Percentiles rank a stretch among this genome's conserved stretches.
These are phyloP conservation scores for Actinopyga echinites DNA, from an alignment of 53 echinoderm and acorn worm species.

Conservation along the genomic window DNA sequence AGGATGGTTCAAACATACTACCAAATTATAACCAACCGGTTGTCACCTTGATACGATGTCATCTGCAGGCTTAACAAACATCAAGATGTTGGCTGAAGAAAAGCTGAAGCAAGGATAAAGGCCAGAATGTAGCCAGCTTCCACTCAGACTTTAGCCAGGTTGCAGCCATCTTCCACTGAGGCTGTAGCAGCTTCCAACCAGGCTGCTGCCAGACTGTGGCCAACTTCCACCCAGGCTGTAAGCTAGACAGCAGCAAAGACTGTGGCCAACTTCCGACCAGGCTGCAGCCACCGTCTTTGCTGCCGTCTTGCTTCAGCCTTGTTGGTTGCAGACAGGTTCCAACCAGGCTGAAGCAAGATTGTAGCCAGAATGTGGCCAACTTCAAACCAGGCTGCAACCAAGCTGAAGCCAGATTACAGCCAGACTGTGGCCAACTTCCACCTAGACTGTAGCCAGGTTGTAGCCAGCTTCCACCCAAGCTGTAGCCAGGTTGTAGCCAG, in stretches of 20 bases:
- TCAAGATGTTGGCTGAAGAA: not conserved
- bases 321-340: too few species aligned
- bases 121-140: not conserved
- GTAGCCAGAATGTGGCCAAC: too few species aligned
- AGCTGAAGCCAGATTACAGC: not conserved
- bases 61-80: too few species aligned
- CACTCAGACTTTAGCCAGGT: not conserved
- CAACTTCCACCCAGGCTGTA: too few species aligned
- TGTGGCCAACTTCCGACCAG: too few species aligned
- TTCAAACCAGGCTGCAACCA: not conserved
- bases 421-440: not conserved
- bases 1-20: too few species aligned
- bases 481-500: not conserved
- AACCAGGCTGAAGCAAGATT: too few species aligned
- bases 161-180: not conserved
- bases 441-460: not conserved
- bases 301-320: too few species aligned
- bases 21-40: too few species aligned
- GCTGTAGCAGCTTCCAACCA: not conserved
- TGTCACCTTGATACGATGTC: too few species aligned
- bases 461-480: not conserved
- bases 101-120: not conserved
- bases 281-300: too few species aligned
- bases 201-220: not conserved
- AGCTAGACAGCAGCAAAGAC: too few species aligned